Evolutionary conservation across 2,888 invertebrate species (phyloP).

Genomic region (Ennomos quercinarius): DNA sequence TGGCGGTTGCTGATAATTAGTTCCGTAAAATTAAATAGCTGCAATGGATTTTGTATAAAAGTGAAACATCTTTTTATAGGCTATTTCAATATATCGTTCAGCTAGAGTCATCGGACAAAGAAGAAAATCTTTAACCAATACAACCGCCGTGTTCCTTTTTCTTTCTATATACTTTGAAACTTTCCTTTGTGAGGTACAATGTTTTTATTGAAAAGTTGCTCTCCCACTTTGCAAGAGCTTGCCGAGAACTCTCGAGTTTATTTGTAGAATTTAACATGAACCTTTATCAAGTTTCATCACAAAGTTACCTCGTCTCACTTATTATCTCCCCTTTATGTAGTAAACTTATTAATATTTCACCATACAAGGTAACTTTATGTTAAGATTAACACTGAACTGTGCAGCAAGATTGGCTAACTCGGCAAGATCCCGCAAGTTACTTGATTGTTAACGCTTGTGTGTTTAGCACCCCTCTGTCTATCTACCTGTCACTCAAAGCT

Average conservation of each 20-base stretch:
- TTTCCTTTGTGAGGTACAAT: conserved; percentile 22
- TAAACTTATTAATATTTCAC: conserved; percentile 43
- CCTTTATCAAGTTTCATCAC: conserved; percentile 31
- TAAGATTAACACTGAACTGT: conserved; percentile 32
- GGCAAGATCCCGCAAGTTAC: conserved; percentile 17
- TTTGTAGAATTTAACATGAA: conserved; percentile 34
- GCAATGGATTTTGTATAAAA: conserved; percentile 25
- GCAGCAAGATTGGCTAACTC: conserved; percentile 28
- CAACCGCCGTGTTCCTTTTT: conserved; percentile 31
- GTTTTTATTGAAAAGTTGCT: conserved; percentile 37
- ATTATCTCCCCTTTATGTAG: conserved; percentile 37
- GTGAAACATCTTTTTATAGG: conserved; percentile 14
- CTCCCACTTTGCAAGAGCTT: conserved; percentile 23
- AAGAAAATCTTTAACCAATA: conserved; percentile 19
- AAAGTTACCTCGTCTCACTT: conserved; percentile 35
- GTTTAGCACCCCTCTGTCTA: conserved; percentile 14
- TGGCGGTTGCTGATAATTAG: conserved; percentile 25
- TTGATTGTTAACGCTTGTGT: conserved; percentile 28
- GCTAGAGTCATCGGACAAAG: conserved; percentile 6
- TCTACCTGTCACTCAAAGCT: conserved; percentile 16
- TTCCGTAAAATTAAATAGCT: conserved; percentile 18
- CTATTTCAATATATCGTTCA: conserved; percentile 12
- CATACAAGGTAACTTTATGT: conserved; percentile 34
- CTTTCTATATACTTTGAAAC: conserved; percentile 28
- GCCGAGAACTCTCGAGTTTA: conserved; percentile 27